Conservation (phyloP, 2,797 vertebrate genomes). For the Bradypodion pumilum region DNA sequence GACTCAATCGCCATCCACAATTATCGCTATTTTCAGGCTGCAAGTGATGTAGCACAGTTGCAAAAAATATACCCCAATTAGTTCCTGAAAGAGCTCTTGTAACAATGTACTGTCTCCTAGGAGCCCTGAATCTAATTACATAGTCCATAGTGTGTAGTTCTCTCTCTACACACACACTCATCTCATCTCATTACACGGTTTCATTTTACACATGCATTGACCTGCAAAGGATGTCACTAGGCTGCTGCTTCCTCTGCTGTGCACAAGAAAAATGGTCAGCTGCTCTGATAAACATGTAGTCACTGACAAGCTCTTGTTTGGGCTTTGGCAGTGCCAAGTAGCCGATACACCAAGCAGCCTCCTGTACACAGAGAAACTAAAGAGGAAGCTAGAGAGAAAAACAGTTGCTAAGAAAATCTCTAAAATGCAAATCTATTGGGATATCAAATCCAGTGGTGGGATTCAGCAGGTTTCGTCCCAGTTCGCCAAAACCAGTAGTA, state of each 20-base stretch:
- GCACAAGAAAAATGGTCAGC: constrained; percentile 65
- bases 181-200: constrained; percentile 69
- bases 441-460: too few species aligned
- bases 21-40: constrained; percentile 78
- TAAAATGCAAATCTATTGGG: background rate
- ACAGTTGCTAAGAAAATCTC: constrained; percentile 39
- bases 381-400: constrained; percentile 13
- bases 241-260: constrained; percentile 60
- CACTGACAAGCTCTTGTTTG: constrained; percentile 37
- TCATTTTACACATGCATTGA: constrained; percentile 69
- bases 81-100: constrained; percentile 71
- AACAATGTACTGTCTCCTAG: constrained; percentile 73
- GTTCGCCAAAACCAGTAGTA: too few species aligned
- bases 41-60: constrained; percentile 71
- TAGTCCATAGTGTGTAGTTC: constrained; percentile 45
- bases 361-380: constrained; percentile 41
- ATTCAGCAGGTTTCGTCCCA: too few species aligned
- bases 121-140: constrained; percentile 76
- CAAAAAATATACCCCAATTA: constrained; percentile 77
- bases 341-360: constrained; percentile 42
- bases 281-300: constrained; percentile 54
- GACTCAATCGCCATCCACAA: constrained; percentile 77
- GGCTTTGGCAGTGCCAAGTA: constrained; percentile 42
- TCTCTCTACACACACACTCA: background rate
- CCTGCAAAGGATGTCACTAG: constrained; percentile 70